These are phyloP conservation scores for Pitta sordida DNA, from an alignment of 2,113 vertebrate species.

Conservation along the genomic window DNA sequence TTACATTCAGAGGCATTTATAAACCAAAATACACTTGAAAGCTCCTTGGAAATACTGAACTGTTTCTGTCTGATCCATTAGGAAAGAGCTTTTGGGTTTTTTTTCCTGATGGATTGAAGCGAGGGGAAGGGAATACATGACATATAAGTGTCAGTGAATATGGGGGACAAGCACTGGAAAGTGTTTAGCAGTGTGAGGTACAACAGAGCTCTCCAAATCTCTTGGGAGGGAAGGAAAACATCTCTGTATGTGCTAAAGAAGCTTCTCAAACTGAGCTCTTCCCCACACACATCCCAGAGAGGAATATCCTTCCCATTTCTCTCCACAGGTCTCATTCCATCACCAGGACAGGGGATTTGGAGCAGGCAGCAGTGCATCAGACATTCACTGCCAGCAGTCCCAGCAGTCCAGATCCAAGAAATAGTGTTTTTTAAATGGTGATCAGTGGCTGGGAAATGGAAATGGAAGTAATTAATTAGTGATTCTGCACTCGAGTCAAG, in stretches of 20 bases:
- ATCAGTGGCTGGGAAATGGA: not conserved
- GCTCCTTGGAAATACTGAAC: not conserved
- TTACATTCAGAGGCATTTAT: not conserved
- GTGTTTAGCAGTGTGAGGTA: not conserved
- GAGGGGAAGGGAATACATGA: not conserved
- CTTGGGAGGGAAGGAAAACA: not conserved
- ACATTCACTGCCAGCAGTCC: not conserved
- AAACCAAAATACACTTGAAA: not conserved
- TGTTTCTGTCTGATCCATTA: not conserved
- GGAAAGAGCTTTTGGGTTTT: not conserved
- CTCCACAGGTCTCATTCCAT: not conserved
- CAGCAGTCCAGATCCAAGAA: not conserved
- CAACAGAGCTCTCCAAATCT: not conserved
- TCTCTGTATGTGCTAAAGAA: accelerated
- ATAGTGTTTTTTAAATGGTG: not conserved
- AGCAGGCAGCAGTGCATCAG: not conserved
- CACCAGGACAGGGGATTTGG: no score
- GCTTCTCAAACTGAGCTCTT: not conserved
- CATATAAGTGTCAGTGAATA: accelerated
- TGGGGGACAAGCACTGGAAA: not conserved
- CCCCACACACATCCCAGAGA: not conserved
- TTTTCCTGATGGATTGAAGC: not conserved
- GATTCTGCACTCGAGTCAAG: not conserved
- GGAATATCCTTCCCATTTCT: not conserved
- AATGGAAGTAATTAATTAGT: not conserved